Percentiles rank a stretch among this genome's conserved stretches.
phyloP scores from a whole-genome alignment of 1,140 invertebrate species.

The Dendrolimus kikuchii region DNA sequence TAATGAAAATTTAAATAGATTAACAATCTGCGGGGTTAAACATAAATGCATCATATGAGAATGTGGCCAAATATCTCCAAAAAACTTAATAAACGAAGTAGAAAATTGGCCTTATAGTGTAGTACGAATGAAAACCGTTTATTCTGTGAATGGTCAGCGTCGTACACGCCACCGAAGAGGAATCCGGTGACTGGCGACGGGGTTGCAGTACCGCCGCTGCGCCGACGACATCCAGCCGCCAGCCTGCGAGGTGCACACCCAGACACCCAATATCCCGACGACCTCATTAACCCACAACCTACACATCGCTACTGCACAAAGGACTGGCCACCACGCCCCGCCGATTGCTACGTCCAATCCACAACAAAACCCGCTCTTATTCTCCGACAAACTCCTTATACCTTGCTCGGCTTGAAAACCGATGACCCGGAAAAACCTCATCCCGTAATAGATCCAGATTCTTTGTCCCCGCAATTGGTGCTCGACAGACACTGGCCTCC shows the following conservation, averaged over 20 bases:
- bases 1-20: too few relatives aligned
- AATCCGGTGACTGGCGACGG: slow-evolving; percentile 70
- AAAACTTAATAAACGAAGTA: slow-evolving; percentile 1
- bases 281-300: slow-evolving; percentile 46
- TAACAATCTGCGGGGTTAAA: too few relatives aligned
- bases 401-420: slow-evolving; percentile 44
- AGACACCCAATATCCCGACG: slow-evolving; percentile 21
- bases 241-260: slow-evolving; percentile 64
- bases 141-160: slow-evolving; percentile 64
- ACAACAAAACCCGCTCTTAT: slow-evolving; percentile 34
- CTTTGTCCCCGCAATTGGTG: slow-evolving; percentile 49
- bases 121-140: slow-evolving; percentile 55
- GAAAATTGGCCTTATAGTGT: slow-evolving; percentile 7
- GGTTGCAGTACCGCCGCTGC: slow-evolving; percentile 48
- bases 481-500: slow-evolving; percentile 58
- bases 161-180: slow-evolving; percentile 63
- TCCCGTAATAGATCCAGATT: slow-evolving; percentile 48
- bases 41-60: background rate
- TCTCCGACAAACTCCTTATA: slow-evolving; percentile 42
- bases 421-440: slow-evolving; percentile 47
- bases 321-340: slow-evolving; percentile 47
- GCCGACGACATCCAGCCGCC: slow-evolving; percentile 56
- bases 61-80: background rate
- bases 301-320: slow-evolving; percentile 49
- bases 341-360: slow-evolving; percentile 55